phyloP scores from a whole-genome alignment of 1,140 invertebrate genomes.

The Pseudoatta argentina region DNA sequence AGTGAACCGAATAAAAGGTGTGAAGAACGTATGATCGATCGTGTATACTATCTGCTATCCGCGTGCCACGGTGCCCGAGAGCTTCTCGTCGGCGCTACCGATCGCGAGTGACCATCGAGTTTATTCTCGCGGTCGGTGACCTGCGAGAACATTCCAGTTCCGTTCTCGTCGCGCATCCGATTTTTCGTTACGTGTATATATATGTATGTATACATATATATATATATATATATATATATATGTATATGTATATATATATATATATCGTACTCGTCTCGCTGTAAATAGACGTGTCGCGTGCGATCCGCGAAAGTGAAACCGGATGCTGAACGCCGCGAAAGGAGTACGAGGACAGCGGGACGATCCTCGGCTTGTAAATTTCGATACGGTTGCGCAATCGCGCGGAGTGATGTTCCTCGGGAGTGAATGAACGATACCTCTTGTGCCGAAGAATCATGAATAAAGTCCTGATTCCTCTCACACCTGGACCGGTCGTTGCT shows the following conservation, averaged over 20 bases:
- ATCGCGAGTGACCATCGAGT: slow-evolving; percentile 48
- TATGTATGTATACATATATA: not conserved
- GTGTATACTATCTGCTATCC: slow-evolving; percentile 29
- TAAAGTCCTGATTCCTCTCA: slow-evolving; percentile 26
- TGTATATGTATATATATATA: not conserved
- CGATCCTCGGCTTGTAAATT: slow-evolving; percentile 33
- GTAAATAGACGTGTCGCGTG: slow-evolving; percentile 58
- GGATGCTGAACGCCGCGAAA: not conserved
- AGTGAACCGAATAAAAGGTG: slow-evolving; percentile 18
- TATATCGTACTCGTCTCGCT: slow-evolving; percentile 34
- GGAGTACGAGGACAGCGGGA: not conserved
- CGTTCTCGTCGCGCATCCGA: slow-evolving; percentile 1
- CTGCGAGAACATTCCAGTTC: slow-evolving; percentile 13
- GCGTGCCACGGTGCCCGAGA: slow-evolving; percentile 65
- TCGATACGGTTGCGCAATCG: not conserved
- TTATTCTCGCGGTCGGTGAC: slow-evolving; percentile 43
- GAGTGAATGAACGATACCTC: slow-evolving; percentile 10
- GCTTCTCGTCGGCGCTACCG: slow-evolving; percentile 37
- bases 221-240: not conserved
- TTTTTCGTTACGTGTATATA: slow-evolving; percentile 42
- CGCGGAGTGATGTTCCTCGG: slow-evolving; percentile 26
- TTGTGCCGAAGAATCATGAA: not conserved
- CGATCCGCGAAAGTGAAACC: not conserved
- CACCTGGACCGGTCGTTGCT: slow-evolving; percentile 1
- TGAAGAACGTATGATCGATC: slow-evolving; percentile 37